Evolutionary conservation across 2,888 invertebrate species (phyloP).

Genomic region (Drosophila silvestris): DNA sequence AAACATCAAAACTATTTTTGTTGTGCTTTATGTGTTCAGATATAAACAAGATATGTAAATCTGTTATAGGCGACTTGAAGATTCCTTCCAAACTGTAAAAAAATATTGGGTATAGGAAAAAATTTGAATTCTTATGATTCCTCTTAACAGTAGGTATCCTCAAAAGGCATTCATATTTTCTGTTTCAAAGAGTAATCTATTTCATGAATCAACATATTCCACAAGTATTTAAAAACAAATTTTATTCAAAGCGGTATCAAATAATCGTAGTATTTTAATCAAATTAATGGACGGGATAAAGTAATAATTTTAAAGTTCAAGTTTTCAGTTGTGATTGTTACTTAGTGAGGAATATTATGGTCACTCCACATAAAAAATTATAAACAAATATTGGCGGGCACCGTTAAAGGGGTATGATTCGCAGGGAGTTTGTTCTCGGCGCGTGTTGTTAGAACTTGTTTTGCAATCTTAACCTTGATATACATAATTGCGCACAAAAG

Average conservation of each 20-base stretch:
- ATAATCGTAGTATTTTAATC: not conserved
- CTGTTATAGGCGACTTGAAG: not conserved
- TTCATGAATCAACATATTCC: not conserved
- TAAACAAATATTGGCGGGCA: not conserved
- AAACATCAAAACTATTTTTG: not conserved
- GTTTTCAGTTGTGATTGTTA: not conserved
- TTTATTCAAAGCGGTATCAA: not conserved
- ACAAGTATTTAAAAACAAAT: not conserved
- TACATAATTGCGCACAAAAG: slow-evolving; percentile 64
- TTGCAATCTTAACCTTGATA: slow-evolving; percentile 71
- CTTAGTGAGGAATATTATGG: slow-evolving; percentile 2
- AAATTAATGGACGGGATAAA: not conserved
- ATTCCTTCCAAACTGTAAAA: not conserved
- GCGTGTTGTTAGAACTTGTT: slow-evolving; percentile 35
- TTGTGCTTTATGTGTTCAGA: not conserved
- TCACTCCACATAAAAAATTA: not conserved
- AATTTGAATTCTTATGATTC: not conserved
- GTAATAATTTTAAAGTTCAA: not conserved
- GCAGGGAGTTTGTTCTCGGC: slow-evolving; percentile 6
- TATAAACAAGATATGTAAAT: not conserved
- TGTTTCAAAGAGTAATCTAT: not conserved
- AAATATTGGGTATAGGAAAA: not conserved
- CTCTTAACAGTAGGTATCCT: not conserved
- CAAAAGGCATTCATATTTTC: not conserved
- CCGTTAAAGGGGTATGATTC: slow-evolving; percentile 21